Conservation (phyloP, 2,797 vertebrate genomes). For the Falco novaeseelandiae region DNA sequence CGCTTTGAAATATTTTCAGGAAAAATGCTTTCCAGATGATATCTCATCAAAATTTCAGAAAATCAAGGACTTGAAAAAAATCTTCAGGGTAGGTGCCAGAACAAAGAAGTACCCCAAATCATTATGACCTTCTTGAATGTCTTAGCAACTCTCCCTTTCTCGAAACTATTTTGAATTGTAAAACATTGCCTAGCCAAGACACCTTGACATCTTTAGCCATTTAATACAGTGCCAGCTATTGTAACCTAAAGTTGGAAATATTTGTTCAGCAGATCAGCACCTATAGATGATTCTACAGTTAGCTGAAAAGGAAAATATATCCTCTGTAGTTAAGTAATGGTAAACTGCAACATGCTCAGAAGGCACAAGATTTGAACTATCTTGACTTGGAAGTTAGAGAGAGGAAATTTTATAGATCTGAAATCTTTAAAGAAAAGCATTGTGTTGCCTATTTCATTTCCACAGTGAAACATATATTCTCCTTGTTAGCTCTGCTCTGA, state of each 20-base stretch:
- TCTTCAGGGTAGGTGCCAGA: neutral
- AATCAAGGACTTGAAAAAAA: neutral
- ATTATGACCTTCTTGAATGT: neutral
- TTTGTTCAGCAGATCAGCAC: neutral
- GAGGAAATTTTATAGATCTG: neutral
- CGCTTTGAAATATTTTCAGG: neutral
- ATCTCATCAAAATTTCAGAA: neutral
- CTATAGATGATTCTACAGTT: neutral
- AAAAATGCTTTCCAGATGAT: neutral
- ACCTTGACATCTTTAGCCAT: neutral
- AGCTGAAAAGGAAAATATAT: neutral
- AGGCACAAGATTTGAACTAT: neutral
- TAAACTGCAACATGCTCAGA: neutral
- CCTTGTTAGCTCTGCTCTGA: neutral
- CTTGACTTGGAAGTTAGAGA: neutral
- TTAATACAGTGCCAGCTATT: neutral
- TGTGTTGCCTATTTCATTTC: neutral
- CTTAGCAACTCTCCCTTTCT: neutral
- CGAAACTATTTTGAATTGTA: neutral
- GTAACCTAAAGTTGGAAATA: neutral
- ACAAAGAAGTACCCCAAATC: neutral
- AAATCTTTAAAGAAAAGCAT: neutral
- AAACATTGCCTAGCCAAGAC: neutral
- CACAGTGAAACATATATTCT: neutral
- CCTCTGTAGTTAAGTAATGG: neutral